phyloP scores from a whole-genome alignment of 2,113 vertebrate genomes.

The Noturus placidus region DNA sequence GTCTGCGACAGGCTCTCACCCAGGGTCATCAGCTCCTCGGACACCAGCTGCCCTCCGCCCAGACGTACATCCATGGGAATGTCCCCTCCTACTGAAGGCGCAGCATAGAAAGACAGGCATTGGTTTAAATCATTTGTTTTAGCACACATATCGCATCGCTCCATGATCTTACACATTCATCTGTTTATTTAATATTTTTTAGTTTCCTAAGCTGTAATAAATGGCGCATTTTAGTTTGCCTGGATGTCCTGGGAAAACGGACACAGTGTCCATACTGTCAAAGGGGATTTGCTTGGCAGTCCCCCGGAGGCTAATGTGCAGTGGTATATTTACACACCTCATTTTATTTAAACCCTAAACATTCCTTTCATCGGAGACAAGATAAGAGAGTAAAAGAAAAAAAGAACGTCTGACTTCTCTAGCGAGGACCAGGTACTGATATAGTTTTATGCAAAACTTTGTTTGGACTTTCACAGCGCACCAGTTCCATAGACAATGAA shows the following conservation, averaged over 20 bases:
- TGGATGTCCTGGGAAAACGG: conserved; percentile 37
- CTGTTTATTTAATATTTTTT: neutral
- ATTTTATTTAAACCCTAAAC: conserved; percentile 59
- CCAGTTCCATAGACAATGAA: conserved; percentile 55
- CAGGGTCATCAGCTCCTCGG: conserved; percentile 96
- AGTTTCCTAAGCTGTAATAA: neutral
- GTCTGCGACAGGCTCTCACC: conserved; percentile 96
- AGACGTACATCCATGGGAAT: conserved; percentile 94
- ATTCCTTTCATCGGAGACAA: conserved; percentile 49
- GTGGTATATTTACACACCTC: conserved; percentile 58
- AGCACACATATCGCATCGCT: neutral
- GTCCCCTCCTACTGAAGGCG: conserved; percentile 85
- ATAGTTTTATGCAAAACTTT: conserved; percentile 51
- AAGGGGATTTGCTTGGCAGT: conserved; percentile 50
- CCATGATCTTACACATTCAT: neutral
- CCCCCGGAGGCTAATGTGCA: conserved; percentile 47
- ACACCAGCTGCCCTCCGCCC: conserved; percentile 92
- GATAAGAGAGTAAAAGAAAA: neutral
- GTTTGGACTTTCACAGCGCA: conserved; percentile 57
- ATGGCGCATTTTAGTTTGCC: neutral
- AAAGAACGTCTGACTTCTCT: conserved; percentile 11
- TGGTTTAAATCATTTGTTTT: neutral
- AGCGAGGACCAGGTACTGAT: conserved; percentile 44
- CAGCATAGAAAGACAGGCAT: conserved; percentile 15
- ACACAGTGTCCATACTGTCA: conserved; percentile 47